phyloP scores from a whole-genome alignment of 2,113 vertebrate species.

The Gymnobelideus leadbeateri region DNA sequence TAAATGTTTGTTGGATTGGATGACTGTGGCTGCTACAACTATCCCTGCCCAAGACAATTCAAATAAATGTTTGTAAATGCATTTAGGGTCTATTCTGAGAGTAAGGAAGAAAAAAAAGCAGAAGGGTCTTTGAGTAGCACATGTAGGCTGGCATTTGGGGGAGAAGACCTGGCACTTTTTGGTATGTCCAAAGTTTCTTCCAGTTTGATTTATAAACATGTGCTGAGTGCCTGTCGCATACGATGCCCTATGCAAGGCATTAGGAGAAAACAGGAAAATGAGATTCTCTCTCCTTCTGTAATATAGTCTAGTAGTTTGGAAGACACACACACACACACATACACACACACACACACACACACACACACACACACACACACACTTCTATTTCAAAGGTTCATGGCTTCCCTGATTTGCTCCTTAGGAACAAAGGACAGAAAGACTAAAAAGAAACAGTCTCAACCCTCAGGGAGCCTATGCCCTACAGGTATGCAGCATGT shows the following conservation, averaged over 20 bases:
- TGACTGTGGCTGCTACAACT: background rate
- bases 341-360: background rate
- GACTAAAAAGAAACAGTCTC: background rate
- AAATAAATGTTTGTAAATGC: background rate
- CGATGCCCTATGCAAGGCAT: background rate
- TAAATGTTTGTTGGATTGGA: background rate
- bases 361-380: background rate
- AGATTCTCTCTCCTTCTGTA: background rate
- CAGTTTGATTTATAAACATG: background rate
- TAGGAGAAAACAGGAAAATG: background rate
- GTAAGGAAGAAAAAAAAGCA: background rate
- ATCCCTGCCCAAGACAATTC: background rate
- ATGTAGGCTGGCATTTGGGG: background rate
- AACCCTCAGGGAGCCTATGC: background rate
- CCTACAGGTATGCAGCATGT: background rate
- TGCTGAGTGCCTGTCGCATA: too few relatives aligned
- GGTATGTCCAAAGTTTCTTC: background rate
- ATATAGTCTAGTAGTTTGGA: background rate
- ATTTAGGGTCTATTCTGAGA: background rate
- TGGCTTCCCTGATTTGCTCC: background rate
- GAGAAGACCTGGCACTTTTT: background rate
- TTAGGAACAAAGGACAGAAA: background rate
- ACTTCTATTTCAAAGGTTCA: background rate
- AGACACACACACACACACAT: background rate
- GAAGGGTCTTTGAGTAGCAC: background rate